phyloP scores from a whole-genome alignment of 2,888 invertebrate species.

The Zygaena filipendulae region DNA sequence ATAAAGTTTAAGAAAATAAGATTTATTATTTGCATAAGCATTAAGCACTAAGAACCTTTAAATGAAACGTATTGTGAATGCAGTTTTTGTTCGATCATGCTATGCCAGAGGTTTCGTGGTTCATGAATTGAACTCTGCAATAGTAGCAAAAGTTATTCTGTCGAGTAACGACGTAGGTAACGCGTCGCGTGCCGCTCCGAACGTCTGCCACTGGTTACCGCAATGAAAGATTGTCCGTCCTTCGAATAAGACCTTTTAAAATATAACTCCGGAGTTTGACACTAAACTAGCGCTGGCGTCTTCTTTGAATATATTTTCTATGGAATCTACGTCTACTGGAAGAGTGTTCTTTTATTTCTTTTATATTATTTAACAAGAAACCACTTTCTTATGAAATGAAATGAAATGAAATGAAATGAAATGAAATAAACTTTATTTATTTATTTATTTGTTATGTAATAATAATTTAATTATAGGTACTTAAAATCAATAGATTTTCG shows the following conservation, averaged over 20 bases:
- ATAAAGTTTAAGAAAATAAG: no score
- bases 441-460: no score
- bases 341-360: no score
- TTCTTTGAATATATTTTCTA: slow-evolving; percentile 21
- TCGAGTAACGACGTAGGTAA: slow-evolving; percentile 34
- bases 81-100: slow-evolving; percentile 63
- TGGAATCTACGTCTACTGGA: no score
- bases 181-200: slow-evolving; percentile 19
- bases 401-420: no score
- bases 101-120: slow-evolving; percentile 53
- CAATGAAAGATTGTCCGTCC: slow-evolving; percentile 43
- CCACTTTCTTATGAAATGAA: no score
- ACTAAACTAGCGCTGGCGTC: slow-evolving; percentile 21
- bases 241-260: slow-evolving; percentile 40
- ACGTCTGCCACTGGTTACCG: slow-evolving; percentile 34
- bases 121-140: slow-evolving; percentile 44
- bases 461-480: no score
- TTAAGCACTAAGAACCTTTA: slow-evolving; percentile 37
- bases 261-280: slow-evolving; percentile 32
- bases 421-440: no score
- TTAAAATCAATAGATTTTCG: no score
- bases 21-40: slow-evolving; percentile 14
- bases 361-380: no score
- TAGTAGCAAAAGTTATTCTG: slow-evolving; percentile 48
- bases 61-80: slow-evolving; percentile 37